phyloP scores from a whole-genome alignment of 2,113 vertebrate genomes.

The Nyctibius bracteatus region DNA sequence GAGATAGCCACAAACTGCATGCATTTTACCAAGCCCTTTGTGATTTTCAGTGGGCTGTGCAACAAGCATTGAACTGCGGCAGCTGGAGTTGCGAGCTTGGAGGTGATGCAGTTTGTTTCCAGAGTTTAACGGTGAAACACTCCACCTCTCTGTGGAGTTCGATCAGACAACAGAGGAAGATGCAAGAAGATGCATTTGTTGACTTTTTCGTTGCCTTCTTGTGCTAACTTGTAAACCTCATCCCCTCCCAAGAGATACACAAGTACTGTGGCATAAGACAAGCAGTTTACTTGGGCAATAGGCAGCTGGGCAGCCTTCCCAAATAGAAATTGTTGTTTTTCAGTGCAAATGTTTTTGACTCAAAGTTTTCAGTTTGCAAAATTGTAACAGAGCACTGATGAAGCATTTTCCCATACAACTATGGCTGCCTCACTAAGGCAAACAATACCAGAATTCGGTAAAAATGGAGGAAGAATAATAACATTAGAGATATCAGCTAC shows the following conservation, averaged over 20 bases:
- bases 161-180: background rate
- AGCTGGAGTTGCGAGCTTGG: background rate
- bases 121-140: background rate
- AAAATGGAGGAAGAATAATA: background rate
- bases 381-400: background rate
- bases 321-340: background rate
- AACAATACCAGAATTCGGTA: background rate
- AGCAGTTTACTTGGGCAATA: background rate
- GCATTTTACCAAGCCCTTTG: background rate
- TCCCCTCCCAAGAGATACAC: background rate
- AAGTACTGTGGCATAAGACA: background rate
- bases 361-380: constrained; percentile 25
- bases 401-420: background rate
- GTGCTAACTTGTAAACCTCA: background rate
- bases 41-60: background rate
- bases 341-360: background rate
- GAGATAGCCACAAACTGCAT: background rate
- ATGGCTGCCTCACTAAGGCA: background rate
- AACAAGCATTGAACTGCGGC: background rate
- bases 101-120: background rate
- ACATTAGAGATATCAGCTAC: background rate
- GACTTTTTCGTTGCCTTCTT: background rate
- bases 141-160: background rate
- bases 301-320: background rate
- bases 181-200: background rate